A percentile compares a stretch with the other conserved stretches of the same genome.
Conservation (phyloP, 2,888 invertebrate species). For the Drosophila prolongata region DNA sequence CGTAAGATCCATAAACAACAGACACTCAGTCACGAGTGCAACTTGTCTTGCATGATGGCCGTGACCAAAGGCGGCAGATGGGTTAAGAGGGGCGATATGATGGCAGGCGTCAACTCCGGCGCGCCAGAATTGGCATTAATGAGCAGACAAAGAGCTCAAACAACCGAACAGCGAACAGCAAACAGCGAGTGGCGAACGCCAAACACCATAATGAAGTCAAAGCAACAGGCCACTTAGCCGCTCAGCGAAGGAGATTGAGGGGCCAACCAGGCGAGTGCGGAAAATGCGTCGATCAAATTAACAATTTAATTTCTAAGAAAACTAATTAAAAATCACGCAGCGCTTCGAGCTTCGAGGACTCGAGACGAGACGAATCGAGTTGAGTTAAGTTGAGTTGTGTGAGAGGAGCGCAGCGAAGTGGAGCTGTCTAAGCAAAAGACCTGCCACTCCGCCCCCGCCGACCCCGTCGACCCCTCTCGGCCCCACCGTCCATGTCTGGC, state of each 20-base stretch:
- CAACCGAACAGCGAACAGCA: constrained; percentile 30
- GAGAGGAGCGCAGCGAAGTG: constrained; percentile 43
- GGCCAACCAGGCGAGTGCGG: constrained; percentile 46
- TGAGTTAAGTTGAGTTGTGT: constrained; percentile 25
- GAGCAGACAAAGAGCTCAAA: constrained; percentile 74
- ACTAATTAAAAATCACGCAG: constrained; percentile 82
- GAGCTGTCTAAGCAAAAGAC: constrained; percentile 67
- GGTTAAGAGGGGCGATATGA: constrained; percentile 2
- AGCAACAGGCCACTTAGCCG: constrained; percentile 68
- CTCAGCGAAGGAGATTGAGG: constrained; percentile 24
- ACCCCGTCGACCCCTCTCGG: not conserved
- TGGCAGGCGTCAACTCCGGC: constrained; percentile 74
- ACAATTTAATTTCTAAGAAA: constrained; percentile 83
- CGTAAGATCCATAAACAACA: constrained; percentile 39
- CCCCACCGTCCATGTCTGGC: constrained; percentile 53
- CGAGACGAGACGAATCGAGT: constrained; percentile 10
- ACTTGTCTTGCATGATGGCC: constrained; percentile 52
- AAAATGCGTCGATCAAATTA: constrained; percentile 81
- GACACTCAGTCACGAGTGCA: constrained; percentile 49
- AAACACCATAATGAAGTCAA: constrained; percentile 42
- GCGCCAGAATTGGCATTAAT: constrained; percentile 81
- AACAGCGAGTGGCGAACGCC: constrained; percentile 8
- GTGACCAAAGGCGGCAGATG: constrained; percentile 39
- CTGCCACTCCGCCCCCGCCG: constrained; percentile 25
- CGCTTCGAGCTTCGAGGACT: constrained; percentile 53